A percentile compares a stretch with the other conserved stretches of the same genome.
Conservation (phyloP, 1,140 invertebrate species). For the Cydia strobilella region DNA sequence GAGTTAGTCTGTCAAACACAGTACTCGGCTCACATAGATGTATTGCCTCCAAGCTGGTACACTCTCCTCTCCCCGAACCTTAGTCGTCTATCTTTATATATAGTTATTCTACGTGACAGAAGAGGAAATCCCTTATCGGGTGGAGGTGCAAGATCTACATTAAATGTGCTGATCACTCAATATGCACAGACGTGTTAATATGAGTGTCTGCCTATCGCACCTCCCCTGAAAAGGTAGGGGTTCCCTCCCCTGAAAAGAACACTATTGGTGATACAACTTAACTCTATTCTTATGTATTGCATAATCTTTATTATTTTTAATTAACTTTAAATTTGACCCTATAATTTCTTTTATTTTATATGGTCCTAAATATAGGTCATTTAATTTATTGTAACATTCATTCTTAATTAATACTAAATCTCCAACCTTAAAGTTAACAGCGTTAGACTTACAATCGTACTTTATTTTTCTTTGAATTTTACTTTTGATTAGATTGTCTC, state of each 20-base stretch:
- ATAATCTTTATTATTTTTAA: background rate
- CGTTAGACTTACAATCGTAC: background rate
- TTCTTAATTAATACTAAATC: conserved; percentile 9
- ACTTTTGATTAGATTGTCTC: background rate
- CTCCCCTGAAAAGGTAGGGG: background rate
- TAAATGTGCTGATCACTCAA: too few species aligned
- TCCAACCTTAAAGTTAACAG: background rate
- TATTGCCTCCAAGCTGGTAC: too few species aligned
- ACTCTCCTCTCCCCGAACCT: too few species aligned
- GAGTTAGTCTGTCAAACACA: too few species aligned
- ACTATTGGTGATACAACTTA: background rate
- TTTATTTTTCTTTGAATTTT: conserved; percentile 5
- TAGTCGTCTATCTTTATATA: too few species aligned
- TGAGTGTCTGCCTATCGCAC: too few species aligned
- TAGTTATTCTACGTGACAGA: too few species aligned
- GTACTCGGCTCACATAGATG: too few species aligned
- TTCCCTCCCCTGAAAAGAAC: background rate
- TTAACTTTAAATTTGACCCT: background rate
- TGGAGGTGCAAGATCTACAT: too few species aligned
- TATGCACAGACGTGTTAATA: too few species aligned
- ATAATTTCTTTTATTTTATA: background rate
- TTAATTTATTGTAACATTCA: conserved; percentile 5
- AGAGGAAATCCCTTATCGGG: too few species aligned
- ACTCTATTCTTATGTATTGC: background rate
- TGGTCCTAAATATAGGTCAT: background rate